Percentiles rank a stretch among this genome's conserved stretches.
Evolutionary conservation across 1,140 invertebrate species (phyloP).

Genomic region (Oryzaephilus surinamensis): DNA sequence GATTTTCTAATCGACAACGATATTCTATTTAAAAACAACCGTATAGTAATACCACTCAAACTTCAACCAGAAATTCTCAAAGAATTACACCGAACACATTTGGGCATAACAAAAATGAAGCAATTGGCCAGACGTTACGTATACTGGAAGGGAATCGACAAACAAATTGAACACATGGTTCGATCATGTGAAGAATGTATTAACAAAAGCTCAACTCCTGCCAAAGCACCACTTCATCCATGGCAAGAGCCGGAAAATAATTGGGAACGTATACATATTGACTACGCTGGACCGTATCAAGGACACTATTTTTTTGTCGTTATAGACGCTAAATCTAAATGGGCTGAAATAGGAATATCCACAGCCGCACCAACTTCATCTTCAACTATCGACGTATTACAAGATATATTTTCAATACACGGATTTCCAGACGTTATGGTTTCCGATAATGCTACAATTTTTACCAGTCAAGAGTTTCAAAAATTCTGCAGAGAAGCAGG

Average conservation of each 20-base stretch:
- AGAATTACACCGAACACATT: conserved; percentile 11
- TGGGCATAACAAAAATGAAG: conserved; percentile 24
- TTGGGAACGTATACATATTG: conserved; percentile 18
- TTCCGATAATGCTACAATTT: too few relatives aligned
- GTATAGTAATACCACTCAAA: conserved; percentile 4
- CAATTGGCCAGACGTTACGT: conserved; percentile 15
- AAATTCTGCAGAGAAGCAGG: too few relatives aligned
- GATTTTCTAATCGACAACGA: not conserved
- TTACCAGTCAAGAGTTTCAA: too few relatives aligned
- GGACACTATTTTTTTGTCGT: conserved; percentile 20
- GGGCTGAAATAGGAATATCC: conserved; percentile 28
- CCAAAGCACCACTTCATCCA: conserved; percentile 16
- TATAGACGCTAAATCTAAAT: conserved; percentile 27
- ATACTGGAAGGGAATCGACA: conserved; percentile 19
- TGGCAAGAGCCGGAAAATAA: conserved; percentile 20
- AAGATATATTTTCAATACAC: too few relatives aligned
- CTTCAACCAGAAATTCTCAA: not conserved
- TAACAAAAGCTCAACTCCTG: conserved; percentile 12
- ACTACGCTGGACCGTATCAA: conserved; percentile 19
- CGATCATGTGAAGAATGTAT: conserved; percentile 18
- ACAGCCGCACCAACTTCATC: too few relatives aligned
- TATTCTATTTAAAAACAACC: conserved; percentile 4
- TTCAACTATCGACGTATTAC: too few relatives aligned
- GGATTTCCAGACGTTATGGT: too few relatives aligned
- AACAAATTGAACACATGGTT: conserved; percentile 22